These are phyloP conservation scores for Antrozous pallidus DNA, from an alignment of 2,797 vertebrate genomes.

Conservation along the genomic window DNA sequence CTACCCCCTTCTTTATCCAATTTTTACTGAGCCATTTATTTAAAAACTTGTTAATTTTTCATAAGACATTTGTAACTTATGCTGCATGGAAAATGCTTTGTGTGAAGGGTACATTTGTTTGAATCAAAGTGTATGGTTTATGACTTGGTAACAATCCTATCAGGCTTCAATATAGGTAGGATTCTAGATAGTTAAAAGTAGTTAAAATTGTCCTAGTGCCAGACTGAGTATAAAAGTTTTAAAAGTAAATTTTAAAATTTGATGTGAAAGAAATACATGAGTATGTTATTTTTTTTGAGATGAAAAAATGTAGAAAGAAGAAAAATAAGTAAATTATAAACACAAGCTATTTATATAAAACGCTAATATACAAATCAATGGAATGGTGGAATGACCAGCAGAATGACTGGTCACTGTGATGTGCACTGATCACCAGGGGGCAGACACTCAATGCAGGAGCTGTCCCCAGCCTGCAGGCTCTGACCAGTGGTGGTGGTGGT, in stretches of 20 bases:
- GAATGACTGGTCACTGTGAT: no score
- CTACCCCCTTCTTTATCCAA: neutral
- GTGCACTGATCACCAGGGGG: no score
- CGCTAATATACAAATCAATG: no score
- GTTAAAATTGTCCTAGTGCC: neutral
- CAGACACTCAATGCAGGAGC: no score
- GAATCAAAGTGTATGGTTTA: neutral
- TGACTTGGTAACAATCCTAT: neutral
- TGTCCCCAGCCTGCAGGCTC: no score
- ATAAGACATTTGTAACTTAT: slow-evolving; percentile 7
- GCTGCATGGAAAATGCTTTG: neutral
- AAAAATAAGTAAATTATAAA: neutral
- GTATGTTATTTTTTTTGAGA: neutral
- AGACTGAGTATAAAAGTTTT: neutral
- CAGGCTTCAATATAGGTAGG: neutral
- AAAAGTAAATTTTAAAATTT: neutral
- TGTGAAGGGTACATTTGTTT: slow-evolving; percentile 7
- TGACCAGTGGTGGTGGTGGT: no score
- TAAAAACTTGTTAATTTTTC: slow-evolving; percentile 38
- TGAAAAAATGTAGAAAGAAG: slow-evolving; percentile 4
- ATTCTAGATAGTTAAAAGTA: neutral
- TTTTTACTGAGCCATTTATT: slow-evolving; percentile 33
- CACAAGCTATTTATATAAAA: no score
- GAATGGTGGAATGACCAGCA: no score
- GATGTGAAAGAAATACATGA: neutral